These are phyloP conservation scores for Diceros bicornis DNA, from an alignment of 2,797 vertebrate genomes.

Conservation along the genomic window DNA sequence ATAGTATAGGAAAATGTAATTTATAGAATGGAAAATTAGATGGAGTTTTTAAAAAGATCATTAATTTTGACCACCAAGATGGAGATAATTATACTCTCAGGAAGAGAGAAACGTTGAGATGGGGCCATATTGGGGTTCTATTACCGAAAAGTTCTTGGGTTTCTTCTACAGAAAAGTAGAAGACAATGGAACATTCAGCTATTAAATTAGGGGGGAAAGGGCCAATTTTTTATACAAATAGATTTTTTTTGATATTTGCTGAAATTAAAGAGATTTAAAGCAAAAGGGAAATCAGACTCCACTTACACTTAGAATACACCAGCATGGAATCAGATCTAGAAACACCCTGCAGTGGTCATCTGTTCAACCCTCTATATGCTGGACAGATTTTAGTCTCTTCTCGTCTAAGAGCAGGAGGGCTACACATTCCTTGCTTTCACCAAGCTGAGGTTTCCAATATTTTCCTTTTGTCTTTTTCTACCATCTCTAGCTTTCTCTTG, in stretches of 20 bases:
- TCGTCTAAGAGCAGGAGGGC: not conserved
- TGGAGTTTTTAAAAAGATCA: not conserved
- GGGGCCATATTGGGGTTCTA: not conserved
- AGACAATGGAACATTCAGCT: not conserved
- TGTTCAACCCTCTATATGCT: not conserved
- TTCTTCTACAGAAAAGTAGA: not conserved
- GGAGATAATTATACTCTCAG: not conserved
- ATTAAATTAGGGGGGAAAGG: not conserved
- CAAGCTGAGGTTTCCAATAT: not conserved
- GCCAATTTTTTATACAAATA: not conserved
- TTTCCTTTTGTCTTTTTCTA: not conserved
- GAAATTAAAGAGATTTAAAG: conserved; percentile 14
- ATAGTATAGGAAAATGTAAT: not conserved
- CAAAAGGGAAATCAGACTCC: not conserved
- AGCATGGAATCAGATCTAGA: not conserved
- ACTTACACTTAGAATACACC: not conserved
- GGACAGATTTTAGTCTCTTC: not conserved
- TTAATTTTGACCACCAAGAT: not conserved
- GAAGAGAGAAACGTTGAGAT: not conserved
- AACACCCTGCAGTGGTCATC: not conserved
- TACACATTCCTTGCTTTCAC: not conserved
- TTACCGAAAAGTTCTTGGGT: not conserved
- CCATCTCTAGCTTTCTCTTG: not conserved
- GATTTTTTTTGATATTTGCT: not conserved
- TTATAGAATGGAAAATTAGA: not conserved